Base-by-base conservation (phyloP, 1,140 invertebrate species). In the Drosophila prosaltans region DNA sequence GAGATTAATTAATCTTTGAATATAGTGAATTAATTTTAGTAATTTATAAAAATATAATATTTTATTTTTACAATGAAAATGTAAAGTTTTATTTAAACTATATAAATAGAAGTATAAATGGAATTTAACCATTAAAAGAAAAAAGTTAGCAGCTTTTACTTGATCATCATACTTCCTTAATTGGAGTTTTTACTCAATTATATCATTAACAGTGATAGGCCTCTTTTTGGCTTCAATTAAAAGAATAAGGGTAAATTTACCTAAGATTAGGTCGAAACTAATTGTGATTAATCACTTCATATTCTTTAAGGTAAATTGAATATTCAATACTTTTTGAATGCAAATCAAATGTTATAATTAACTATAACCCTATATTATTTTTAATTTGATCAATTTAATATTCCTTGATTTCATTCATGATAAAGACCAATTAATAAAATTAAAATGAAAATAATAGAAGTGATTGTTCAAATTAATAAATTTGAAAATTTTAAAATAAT, bases 281-380 rank as follows among this genome's bases (percentile, higher is more conserved):
- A 85, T 92, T 93, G 91, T 92, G 93, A 92, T 91, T 28, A n/a
- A 91, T 93, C 93, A 91, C 91, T 94, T 93, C 93, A 93, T 94
- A 94, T 93, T 93, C 91, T 10, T 40, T 58, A 91, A 93, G 92
- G 92, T 92, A 93, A 92, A 93, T 93, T 94, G 74, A 92, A 75
- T 36, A 77, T 69, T 92, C 81, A 93, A 93, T 94, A 93, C 92
- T 93, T 94, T 93, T 94, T 94, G 91, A 93, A 85, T 94, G 93
- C 93, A 94, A 94, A 93, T 94, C 92, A 94, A 94, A 94, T 94
- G 92, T 94, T 94, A 94, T 94, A 85, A 66, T 93, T 93, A 94
- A 94, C 93, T 94, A 94, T 92, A 93, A 93, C 93, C 93, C 93
- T 93, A 92, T 48, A 48, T 45, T 55, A 55, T 55, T 6, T 66